Evolutionary conservation across 2,888 invertebrate species (phyloP).

Genomic region (Polia nebulosa): DNA sequence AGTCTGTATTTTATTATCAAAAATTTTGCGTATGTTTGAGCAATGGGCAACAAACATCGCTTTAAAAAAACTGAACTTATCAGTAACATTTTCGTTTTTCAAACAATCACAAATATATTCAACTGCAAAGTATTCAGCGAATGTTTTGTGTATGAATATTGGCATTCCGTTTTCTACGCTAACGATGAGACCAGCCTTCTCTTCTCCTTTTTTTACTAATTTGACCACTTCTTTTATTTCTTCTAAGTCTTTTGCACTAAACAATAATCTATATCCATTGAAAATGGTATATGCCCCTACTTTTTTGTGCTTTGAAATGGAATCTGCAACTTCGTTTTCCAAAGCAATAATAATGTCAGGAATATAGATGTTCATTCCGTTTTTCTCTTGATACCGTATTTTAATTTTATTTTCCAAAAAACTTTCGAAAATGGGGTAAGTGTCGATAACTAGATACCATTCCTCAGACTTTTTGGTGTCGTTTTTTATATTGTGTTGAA

Average conservation of each 20-base stretch:
- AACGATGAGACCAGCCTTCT: conserved; percentile 47
- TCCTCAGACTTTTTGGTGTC: background rate
- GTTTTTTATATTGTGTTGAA: conserved; percentile 34
- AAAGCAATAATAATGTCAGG: conserved; percentile 32
- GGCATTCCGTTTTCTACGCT: conserved; percentile 36
- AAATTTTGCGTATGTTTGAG: background rate
- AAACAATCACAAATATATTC: conserved; percentile 47
- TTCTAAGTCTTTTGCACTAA: conserved; percentile 24
- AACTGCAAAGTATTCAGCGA: conserved; percentile 53
- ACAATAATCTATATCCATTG: background rate
- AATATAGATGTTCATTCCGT: conserved; percentile 37
- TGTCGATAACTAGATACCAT: conserved; percentile 40
- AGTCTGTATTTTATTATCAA: conserved; percentile 14
- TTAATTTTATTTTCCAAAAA: conserved; percentile 52
- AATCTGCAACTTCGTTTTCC: conserved; percentile 45
- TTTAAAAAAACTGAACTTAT: background rate
- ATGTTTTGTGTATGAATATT: conserved; percentile 30
- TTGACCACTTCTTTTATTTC: conserved; percentile 25
- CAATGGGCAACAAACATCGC: conserved; percentile 1
- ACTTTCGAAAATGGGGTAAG: conserved; percentile 43
- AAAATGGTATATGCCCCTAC: conserved; percentile 50
- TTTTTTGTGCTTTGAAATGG: conserved; percentile 45
- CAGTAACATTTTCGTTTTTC: conserved; percentile 9
- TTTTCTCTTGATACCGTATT: conserved; percentile 51
- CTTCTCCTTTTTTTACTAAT: conserved; percentile 32